phyloP scores from a whole-genome alignment of 2,797 vertebrate species.

The Galaxias olidus region DNA sequence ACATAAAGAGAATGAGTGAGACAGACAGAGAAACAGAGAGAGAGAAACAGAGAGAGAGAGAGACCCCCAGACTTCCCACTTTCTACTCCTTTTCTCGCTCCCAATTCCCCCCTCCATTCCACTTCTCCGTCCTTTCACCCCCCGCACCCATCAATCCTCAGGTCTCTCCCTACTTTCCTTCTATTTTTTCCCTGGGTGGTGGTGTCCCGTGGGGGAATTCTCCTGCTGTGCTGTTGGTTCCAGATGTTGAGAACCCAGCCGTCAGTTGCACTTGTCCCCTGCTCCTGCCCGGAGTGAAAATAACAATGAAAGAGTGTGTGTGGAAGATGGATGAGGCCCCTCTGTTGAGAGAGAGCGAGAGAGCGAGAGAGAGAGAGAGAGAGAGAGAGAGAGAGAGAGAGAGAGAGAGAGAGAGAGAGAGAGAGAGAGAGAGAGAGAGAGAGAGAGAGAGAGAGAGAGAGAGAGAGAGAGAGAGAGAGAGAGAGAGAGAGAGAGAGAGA shows the following conservation, averaged over 20 bases:
- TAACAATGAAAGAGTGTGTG: conserved; percentile 13
- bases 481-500: not conserved
- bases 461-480: conserved; percentile 16
- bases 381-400: not conserved
- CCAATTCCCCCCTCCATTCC: not conserved
- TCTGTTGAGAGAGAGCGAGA: conserved; percentile 25
- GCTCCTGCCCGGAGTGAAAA: conserved; percentile 19
- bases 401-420: not conserved
- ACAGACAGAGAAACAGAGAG: not conserved
- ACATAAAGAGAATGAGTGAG: not conserved
- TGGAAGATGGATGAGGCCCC: conserved; percentile 24
- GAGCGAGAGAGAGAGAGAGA: conserved; percentile 1
- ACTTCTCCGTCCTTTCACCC: conserved; percentile 4
- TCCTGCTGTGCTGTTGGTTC: conserved; percentile 40
- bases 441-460: no score
- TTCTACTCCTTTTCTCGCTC: conserved; percentile 2
- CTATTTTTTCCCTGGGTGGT: not conserved
- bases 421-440: not conserved
- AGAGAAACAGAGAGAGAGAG: conserved; percentile 11
- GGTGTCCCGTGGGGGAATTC: conserved; percentile 35
- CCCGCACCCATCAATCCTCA: conserved; percentile 21
- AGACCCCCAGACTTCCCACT: conserved; percentile 34
- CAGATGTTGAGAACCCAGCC: conserved; percentile 38
- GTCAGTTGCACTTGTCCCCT: conserved; percentile 17
- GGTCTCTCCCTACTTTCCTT: conserved; percentile 24